A percentile compares a stretch with the other conserved stretches of the same genome.
Conservation (phyloP, 2,888 invertebrate genomes). For the Hipparchia sbordonii region DNA sequence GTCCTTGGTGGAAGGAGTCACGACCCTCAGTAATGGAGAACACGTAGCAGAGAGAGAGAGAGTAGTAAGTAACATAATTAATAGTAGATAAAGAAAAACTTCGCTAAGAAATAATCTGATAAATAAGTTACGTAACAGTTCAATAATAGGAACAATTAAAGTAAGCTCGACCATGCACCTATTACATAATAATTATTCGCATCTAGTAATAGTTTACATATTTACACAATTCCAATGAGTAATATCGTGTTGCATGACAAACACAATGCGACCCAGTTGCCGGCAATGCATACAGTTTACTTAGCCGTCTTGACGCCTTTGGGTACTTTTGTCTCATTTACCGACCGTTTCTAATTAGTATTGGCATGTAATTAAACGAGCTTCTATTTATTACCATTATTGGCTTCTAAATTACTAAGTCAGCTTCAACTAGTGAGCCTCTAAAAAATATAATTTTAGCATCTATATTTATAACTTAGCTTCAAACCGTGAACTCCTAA, state of each 20-base stretch:
- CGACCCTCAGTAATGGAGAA: too few relatives aligned
- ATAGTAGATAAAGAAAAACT: too few relatives aligned
- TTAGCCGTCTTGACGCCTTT: slow-evolving; percentile 68
- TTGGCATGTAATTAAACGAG: too few relatives aligned
- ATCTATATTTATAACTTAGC: too few relatives aligned
- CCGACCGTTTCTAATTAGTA: slow-evolving; percentile 67
- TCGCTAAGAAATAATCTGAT: background rate
- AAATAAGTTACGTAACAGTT: background rate
- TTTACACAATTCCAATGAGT: slow-evolving; percentile 57
- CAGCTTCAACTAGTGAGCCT: too few relatives aligned
- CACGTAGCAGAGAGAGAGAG: too few relatives aligned
- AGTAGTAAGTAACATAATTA: too few relatives aligned
- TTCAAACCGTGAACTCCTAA: too few relatives aligned
- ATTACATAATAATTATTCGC: slow-evolving; percentile 42
- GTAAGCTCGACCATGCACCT: slow-evolving; percentile 31
- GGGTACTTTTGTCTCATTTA: slow-evolving; percentile 71
- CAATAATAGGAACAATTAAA: slow-evolving; percentile 13
- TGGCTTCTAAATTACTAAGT: too few relatives aligned
- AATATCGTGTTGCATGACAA: slow-evolving; percentile 61
- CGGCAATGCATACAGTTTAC: slow-evolving; percentile 56
- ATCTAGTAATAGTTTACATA: slow-evolving; percentile 41
- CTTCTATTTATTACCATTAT: too few relatives aligned
- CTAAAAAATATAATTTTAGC: too few relatives aligned
- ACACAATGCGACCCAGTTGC: slow-evolving; percentile 68
- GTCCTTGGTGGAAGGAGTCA: too few relatives aligned